Evolutionary conservation across 1,140 invertebrate genomes (phyloP).

Genomic region (Trichonephila clavipes): DNA sequence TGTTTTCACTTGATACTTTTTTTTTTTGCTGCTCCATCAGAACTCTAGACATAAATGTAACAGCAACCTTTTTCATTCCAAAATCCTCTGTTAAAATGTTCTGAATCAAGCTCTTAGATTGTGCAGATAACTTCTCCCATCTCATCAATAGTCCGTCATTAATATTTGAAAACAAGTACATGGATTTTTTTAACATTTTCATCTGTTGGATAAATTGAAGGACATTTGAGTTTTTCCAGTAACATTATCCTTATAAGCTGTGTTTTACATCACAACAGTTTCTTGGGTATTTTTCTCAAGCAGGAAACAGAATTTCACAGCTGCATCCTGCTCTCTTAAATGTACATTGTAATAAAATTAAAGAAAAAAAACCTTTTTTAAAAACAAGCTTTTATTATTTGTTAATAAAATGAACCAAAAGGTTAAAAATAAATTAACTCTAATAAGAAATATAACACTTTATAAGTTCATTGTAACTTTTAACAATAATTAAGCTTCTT

Average conservation of each 20-base stretch:
- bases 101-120: not conserved
- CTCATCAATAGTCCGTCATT: not conserved
- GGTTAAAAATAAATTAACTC: too few species aligned
- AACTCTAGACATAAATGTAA: not conserved
- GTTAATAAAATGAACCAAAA: too few species aligned
- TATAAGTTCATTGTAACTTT: too few species aligned
- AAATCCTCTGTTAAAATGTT: not conserved
- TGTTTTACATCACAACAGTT: not conserved
- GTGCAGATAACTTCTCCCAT: not conserved
- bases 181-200: not conserved
- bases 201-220: not conserved
- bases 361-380: too few species aligned
- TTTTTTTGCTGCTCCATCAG: not conserved
- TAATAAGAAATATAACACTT: too few species aligned
- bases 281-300: not conserved
- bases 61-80: not conserved
- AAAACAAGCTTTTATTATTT: too few species aligned
- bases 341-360: too few species aligned
- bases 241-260: not conserved
- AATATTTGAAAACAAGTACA: not conserved
- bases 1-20: not conserved
- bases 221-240: not conserved
- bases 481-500: too few species aligned
- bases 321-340: not conserved
- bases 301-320: not conserved